Percentiles rank a stretch among this genome's conserved stretches.
phyloP scores from a whole-genome alignment of 2,113 vertebrate genomes.

The Puffinus mauretanicus region DNA sequence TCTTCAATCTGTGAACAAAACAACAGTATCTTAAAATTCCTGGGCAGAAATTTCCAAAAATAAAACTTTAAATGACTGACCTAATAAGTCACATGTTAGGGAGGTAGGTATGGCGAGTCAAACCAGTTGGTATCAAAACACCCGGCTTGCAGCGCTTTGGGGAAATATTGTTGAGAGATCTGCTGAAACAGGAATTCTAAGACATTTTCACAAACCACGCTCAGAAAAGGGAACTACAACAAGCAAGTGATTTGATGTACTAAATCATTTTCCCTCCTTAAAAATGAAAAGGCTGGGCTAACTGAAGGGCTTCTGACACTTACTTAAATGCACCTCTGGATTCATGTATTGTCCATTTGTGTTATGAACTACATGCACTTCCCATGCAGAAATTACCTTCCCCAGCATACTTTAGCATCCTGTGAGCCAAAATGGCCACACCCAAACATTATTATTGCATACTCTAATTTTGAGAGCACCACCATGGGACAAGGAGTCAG shows the following conservation, averaged over 20 bases:
- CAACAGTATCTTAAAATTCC: not conserved
- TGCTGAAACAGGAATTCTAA: not conserved
- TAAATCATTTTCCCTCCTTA: not conserved
- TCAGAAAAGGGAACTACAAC: not conserved
- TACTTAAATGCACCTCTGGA: not conserved
- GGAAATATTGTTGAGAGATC: not conserved
- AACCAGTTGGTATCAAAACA: not conserved
- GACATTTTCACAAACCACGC: not conserved
- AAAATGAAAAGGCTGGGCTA: not conserved
- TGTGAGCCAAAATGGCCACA: not conserved
- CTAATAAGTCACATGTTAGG: not conserved
- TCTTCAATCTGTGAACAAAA: not conserved
- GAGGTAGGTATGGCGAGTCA: not conserved
- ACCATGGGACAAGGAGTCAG: not conserved
- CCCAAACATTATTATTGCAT: rapidly evolving
- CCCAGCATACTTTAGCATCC: not conserved
- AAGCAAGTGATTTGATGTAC: not conserved
- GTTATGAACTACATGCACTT: not conserved
- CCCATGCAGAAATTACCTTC: not conserved
- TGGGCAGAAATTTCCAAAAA: not conserved
- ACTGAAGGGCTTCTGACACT: not conserved
- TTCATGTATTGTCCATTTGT: rapidly evolving
- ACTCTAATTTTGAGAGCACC: not conserved
- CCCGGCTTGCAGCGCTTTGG: not conserved
- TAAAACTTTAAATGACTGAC: not conserved